Evolutionary conservation across 2,797 vertebrate species (phyloP), one percentile per base, ranked within the genome.

Genomic region (Cyprinodon diabolis): DNA sequence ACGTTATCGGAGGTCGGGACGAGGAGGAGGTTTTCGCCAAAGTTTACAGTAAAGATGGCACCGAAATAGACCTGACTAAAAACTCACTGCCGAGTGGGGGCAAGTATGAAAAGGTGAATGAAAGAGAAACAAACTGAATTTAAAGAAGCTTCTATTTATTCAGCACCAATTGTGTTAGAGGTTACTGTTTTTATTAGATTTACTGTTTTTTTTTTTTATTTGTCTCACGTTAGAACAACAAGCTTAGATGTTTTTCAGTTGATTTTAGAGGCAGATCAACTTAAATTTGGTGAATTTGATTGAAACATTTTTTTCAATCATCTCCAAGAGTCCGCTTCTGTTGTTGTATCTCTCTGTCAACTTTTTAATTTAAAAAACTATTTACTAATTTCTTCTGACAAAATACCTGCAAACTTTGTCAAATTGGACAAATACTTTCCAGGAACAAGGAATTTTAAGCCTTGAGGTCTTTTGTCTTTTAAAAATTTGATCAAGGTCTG

Each of bases 1-100:
- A 96, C 89, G 88, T 96, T 0, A 77, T 90, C 0, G 81, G 89
- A 0, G 93, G 94, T 0, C 81, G 47, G 0, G 93, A 94, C 72
- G 95, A 96, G 78, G 95, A 97, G 75, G 93, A 93, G 82, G 74
- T 96, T 0, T 98, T 96, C 71, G 84, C 96, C 0, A 96, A 97
- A 79, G 93, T 97, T 72, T 96, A 95, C 92, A 93, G 96, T 78
- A 95, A 96, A 83, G 95, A 97, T 0, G 96, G 96, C 0, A 95
- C 95, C 0, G 95, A 95, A 75, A 74, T 96, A 25, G 97, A 99
- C 87, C 92, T 99, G 92, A 96, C 95, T 48, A 98, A 98, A 89
- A 97, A 97, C 72, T 98, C 97, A 0, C 94, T 99, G 83, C 97
- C 98, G 0, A 96, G 96, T 79, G 95, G 88, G n/a, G 90, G 92